Evolutionary conservation across 2,888 invertebrate genomes (phyloP).

Genomic region (Apamea anceps): DNA sequence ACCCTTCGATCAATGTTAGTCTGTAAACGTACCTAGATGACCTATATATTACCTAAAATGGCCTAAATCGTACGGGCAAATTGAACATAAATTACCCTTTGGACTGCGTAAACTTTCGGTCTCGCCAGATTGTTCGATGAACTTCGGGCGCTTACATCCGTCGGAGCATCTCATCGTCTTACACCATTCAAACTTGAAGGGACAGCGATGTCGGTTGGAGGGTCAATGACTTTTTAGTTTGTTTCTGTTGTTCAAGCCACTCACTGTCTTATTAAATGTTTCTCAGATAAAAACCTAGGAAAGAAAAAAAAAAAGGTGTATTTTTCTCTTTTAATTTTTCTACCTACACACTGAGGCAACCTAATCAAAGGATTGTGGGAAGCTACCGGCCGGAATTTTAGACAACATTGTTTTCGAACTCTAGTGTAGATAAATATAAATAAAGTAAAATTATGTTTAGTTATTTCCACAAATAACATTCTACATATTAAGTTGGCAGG

Average conservation of each 20-base stretch:
- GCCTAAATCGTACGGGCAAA: constrained; percentile 17
- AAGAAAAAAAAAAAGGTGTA: neutral
- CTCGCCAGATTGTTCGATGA: constrained; percentile 40
- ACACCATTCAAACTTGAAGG: constrained; percentile 48
- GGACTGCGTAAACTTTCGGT: constrained; percentile 25
- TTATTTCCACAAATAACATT: too few species aligned
- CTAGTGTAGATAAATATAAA: too few species aligned
- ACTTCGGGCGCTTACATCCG: constrained; percentile 34
- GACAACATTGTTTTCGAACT: neutral
- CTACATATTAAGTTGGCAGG: too few species aligned
- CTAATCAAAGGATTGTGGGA: neutral
- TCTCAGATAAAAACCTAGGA: neutral
- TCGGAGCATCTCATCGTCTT: too few species aligned
- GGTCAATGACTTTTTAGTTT: constrained; percentile 34
- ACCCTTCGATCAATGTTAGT: neutral
- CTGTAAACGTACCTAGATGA: neutral
- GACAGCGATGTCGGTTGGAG: constrained; percentile 17
- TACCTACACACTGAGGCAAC: too few species aligned
- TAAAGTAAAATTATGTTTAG: too few species aligned
- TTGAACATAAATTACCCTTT: constrained; percentile 32
- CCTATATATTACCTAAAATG: constrained; percentile 7
- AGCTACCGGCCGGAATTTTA: neutral
- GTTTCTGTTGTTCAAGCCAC: constrained; percentile 5
- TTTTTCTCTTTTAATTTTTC: neutral
- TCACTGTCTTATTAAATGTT: neutral